Evolutionary conservation across 2,797 vertebrate species (phyloP).

Genomic region (Borostomias antarcticus): DNA sequence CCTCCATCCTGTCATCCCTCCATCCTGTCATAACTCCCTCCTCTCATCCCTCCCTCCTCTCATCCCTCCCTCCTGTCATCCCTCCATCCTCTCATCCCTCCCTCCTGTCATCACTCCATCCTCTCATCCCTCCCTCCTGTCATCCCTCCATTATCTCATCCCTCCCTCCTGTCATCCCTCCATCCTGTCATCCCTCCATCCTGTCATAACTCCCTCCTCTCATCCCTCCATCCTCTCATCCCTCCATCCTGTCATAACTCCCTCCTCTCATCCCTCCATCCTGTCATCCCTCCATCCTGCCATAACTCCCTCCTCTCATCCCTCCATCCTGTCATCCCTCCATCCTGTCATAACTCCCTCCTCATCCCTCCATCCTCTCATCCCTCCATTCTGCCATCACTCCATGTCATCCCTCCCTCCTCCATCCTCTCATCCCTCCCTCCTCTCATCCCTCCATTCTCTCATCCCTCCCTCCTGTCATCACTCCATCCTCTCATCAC

Average conservation of each 20-base stretch:
- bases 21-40: neutral
- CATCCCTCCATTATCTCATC: neutral
- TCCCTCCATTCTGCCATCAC: neutral
- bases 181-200: neutral
- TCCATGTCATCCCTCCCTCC: neutral
- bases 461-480: neutral
- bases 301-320: conserved; percentile 66
- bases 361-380: neutral
- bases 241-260: too few relatives aligned
- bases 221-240: too few relatives aligned
- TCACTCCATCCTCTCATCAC: neutral
- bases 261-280: neutral
- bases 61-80: conserved; percentile 67
- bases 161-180: neutral
- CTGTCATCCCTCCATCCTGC: neutral
- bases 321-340: neutral
- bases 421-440: too few relatives aligned
- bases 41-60: neutral
- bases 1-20: too few relatives aligned
- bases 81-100: neutral
- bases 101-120: neutral
- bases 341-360: neutral
- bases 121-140: neutral
- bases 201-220: too few relatives aligned
- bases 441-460: too few relatives aligned